Percentiles rank a stretch among this genome's conserved stretches.
These are phyloP conservation scores for Uropsilus gracilis DNA, from an alignment of 2,113 vertebrate genomes.

Conservation along the genomic window DNA sequence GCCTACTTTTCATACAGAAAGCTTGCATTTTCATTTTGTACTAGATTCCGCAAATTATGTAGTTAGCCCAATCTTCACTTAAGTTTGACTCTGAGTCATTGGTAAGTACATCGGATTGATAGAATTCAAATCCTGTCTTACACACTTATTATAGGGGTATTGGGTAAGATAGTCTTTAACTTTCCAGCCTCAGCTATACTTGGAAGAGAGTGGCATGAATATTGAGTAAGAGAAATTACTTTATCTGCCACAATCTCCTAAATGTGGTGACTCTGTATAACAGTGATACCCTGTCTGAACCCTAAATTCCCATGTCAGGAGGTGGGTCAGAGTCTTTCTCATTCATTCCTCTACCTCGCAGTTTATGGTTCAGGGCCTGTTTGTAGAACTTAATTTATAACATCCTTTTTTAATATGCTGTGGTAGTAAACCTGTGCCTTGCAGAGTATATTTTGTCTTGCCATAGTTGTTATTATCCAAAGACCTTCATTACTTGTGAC, in stretches of 20 bases:
- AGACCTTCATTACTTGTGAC: background rate
- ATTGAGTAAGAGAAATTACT: background rate
- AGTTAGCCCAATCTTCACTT: background rate
- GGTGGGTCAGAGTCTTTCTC: background rate
- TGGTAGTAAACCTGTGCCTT: background rate
- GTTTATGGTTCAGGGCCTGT: background rate
- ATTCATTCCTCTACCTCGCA: background rate
- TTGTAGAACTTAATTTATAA: background rate
- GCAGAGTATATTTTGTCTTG: background rate
- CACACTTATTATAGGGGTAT: background rate
- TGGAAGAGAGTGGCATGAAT: background rate
- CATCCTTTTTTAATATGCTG: background rate
- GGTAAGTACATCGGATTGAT: background rate
- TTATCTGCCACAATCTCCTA: background rate
- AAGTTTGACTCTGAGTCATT: background rate
- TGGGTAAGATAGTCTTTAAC: background rate
- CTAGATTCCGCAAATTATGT: background rate
- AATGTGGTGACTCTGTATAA: background rate
- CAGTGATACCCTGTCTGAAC: background rate
- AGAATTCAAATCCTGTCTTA: background rate
- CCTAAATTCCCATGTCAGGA: background rate
- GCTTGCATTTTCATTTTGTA: background rate
- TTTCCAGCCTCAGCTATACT: background rate
- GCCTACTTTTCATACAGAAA: background rate
- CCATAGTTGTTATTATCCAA: background rate